Base-by-base conservation (phyloP, 2,797 vertebrate genomes). In the Hoplostethus atlanticus region DNA sequence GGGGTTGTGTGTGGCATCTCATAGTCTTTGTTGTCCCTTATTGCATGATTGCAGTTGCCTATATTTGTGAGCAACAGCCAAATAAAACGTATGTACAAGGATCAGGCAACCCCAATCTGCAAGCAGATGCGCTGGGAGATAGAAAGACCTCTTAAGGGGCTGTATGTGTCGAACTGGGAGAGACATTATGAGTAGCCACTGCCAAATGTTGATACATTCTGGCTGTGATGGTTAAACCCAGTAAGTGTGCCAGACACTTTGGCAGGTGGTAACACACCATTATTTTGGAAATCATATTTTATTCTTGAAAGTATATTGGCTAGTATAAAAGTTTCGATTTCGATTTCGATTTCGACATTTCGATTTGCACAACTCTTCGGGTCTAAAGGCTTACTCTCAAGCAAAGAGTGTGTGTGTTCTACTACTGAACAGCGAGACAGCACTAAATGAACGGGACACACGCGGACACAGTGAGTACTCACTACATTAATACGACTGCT, bases 51-150 rank as follows among this genome's bases (percentile, higher is more conserved):
- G 64, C 57, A 59, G 50, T 25, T n/a, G 54, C 63, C 42, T 84
- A 79, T 81, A 69, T 77, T 76, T 70, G 53, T 15, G 47, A n/a
- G 15, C 47, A 6, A 16, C 61, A 70, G 36, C 48, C 50, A 54
- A 52, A 71, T 71, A 52, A 87, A 82, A 69, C 42, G 34, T 67
- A 74, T 71, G 66, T 71, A 69, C 28, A 62, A 58, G 64, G 71
- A 47, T 47, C 11, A 66, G 71, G 73, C 2, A 25, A 75, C 74
- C 68, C 76, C 56, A 59, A 44, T 59, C 64, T 85, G 73, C 65
- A 56, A 75, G 69, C 73, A 85, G 81, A 84, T 80, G 84, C 74
- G 77, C 70, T 42, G 71, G 82, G 48, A 83, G 75, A 57, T 54
- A 74, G 59, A 78, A 67, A 76, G 48, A 65, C 73, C 77, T 84